Conservation (phyloP, 2,888 invertebrate genomes). For the Caenorhabditis wallacei region DNA sequence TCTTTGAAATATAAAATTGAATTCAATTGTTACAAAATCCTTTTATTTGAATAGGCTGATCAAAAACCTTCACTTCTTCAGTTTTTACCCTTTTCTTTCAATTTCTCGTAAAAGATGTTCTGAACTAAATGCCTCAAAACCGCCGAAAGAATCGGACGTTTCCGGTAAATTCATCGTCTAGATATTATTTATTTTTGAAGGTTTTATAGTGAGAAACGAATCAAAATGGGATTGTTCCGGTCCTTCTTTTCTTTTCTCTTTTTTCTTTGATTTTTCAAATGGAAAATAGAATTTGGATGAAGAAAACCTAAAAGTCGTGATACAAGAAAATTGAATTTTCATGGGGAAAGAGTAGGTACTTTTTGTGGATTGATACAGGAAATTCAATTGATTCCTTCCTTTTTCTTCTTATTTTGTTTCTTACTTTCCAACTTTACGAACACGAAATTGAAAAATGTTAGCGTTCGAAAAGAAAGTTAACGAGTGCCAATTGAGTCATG, state of each 20-base stretch:
- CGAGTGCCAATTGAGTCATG: constrained; percentile 51
- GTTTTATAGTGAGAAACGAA: constrained; percentile 28
- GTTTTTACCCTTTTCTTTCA: constrained; percentile 13
- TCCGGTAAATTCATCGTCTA: constrained; percentile 40
- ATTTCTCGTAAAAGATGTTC: constrained; percentile 11
- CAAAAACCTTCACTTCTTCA: too few species aligned
- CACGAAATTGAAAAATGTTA: not conserved
- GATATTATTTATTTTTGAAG: constrained; percentile 56
- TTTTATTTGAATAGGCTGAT: too few species aligned
- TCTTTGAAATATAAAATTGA: too few species aligned
- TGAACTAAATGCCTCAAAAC: not conserved
- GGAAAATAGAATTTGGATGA: constrained; percentile 14
- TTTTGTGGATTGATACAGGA: constrained; percentile 38
- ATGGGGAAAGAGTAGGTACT: constrained; percentile 17
- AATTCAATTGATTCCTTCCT: constrained; percentile 23
- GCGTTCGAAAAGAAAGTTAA: constrained; percentile 32
- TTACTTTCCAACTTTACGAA: constrained; percentile 1
- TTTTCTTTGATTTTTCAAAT: constrained; percentile 39
- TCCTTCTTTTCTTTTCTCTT: constrained; percentile 22
- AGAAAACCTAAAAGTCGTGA: not conserved
- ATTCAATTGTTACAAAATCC: too few species aligned
- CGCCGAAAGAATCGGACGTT: constrained; percentile 37
- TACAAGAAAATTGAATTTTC: constrained; percentile 22
- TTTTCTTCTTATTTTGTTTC: constrained; percentile 6
- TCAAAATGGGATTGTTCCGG: constrained; percentile 42